phyloP scores from a whole-genome alignment of 1,140 invertebrate genomes.

The Drosophila tropicalis region DNA sequence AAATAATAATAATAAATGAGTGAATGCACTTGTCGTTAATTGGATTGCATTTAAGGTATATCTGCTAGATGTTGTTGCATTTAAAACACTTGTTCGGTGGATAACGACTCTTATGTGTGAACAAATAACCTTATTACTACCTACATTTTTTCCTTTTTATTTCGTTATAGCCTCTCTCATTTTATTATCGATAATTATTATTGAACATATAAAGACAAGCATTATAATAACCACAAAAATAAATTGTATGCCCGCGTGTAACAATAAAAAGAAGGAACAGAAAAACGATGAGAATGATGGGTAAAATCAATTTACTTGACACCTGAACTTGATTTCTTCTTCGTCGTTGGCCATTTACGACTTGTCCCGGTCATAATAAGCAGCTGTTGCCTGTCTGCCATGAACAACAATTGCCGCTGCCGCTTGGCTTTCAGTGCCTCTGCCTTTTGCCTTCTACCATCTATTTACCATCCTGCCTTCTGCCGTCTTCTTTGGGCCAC shows the following conservation, averaged over 20 bases:
- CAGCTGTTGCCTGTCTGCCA: slow-evolving; percentile 11
- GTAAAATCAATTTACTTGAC: slow-evolving; percentile 19
- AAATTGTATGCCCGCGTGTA: background rate
- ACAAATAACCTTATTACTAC: background rate
- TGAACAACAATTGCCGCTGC: slow-evolving; percentile 4
- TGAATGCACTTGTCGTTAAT: too few species aligned
- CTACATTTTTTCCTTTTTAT: background rate
- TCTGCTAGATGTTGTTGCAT: background rate
- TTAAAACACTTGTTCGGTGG: background rate
- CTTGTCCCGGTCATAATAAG: slow-evolving; percentile 15
- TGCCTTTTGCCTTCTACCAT: background rate
- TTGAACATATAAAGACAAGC: slow-evolving; percentile 2
- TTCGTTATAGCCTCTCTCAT: background rate
- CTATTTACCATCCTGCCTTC: background rate
- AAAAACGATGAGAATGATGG: background rate
- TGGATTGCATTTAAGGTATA: background rate
- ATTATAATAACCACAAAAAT: slow-evolving; percentile 10
- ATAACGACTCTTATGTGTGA: background rate
- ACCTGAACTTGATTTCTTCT: slow-evolving; percentile 12
- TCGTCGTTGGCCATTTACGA: slow-evolving; percentile 13
- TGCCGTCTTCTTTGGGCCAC: background rate
- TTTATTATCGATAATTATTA: slow-evolving; percentile 3
- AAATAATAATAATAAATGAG: too few species aligned
- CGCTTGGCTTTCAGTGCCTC: background rate
- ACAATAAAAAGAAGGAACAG: background rate